These are phyloP conservation scores for Acinonyx jubatus DNA, from an alignment of 2,113 vertebrate genomes.

Conservation along the genomic window DNA sequence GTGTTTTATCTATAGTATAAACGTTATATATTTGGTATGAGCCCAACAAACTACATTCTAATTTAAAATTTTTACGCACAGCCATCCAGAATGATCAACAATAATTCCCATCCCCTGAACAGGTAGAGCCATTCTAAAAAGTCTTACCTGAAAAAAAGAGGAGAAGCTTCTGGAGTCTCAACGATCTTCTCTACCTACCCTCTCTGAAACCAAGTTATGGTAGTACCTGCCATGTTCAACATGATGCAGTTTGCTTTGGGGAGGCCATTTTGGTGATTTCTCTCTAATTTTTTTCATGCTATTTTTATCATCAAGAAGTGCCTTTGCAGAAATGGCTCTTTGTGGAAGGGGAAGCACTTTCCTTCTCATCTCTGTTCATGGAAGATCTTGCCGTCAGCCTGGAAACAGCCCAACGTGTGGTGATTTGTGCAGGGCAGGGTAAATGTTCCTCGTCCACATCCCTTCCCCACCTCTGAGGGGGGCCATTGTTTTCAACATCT, in stretches of 20 bases:
- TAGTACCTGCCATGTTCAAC: neutral
- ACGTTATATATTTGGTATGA: constrained; percentile 13
- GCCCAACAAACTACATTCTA: constrained; percentile 28
- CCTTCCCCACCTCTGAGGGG: neutral
- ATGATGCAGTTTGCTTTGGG: neutral
- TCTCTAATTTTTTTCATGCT: neutral
- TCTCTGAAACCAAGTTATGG: neutral
- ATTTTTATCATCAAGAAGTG: neutral
- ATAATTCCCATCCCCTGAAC: constrained; percentile 5
- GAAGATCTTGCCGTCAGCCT: neutral
- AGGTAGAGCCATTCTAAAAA: neutral
- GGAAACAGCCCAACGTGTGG: neutral
- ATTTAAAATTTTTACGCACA: constrained; percentile 27
- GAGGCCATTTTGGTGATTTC: constrained; percentile 30
- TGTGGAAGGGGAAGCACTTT: neutral
- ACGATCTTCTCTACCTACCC: neutral
- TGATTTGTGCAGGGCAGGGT: constrained; percentile 39
- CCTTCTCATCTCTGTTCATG: neutral
- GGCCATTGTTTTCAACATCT: constrained; percentile 42
- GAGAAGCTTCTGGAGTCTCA: neutral
- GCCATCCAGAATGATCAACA: neutral
- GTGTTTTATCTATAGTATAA: constrained; percentile 23
- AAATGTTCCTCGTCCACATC: neutral
- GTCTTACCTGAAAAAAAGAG: neutral
- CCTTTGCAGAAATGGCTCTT: constrained; percentile 36